Evolutionary conservation across 2,797 vertebrate species (phyloP).

Genomic region (Helarctos malayanus): DNA sequence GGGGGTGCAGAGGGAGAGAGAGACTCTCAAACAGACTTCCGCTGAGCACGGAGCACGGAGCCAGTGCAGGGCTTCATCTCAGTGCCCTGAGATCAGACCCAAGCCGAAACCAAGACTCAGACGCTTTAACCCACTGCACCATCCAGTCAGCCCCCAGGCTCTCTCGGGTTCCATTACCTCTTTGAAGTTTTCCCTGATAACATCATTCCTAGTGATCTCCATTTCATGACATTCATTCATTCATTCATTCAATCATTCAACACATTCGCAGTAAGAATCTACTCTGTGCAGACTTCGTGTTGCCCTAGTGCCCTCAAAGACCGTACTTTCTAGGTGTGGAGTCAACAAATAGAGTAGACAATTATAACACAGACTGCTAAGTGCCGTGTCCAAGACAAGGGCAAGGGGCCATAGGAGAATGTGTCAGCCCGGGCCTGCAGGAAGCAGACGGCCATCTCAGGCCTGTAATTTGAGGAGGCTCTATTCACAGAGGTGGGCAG

Average conservation of each 20-base stretch:
- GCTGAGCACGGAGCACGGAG: background rate
- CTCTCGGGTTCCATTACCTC: constrained; percentile 7
- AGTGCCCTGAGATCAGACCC: background rate
- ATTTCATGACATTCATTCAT: background rate
- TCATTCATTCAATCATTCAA: background rate
- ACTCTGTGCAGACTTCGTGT: background rate
- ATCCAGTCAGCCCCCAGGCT: background rate
- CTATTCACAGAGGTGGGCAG: background rate
- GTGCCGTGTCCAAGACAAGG: background rate
- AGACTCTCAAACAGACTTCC: background rate
- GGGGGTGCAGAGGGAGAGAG: background rate
- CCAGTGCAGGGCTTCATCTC: background rate
- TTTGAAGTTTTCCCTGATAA: constrained; percentile 47
- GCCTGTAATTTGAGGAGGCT: background rate
- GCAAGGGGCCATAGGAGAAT: background rate
- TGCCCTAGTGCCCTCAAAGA: background rate
- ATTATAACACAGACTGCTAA: background rate
- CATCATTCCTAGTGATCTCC: background rate
- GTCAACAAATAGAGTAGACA: constrained; percentile 16
- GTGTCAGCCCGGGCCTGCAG: background rate
- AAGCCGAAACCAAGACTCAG: background rate
- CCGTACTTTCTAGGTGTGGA: background rate
- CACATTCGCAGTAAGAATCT: background rate
- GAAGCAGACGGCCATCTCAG: background rate
- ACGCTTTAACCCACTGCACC: background rate